Evolutionary conservation across 2,888 invertebrate species (phyloP).

Genomic region (Lymantria dispar): DNA sequence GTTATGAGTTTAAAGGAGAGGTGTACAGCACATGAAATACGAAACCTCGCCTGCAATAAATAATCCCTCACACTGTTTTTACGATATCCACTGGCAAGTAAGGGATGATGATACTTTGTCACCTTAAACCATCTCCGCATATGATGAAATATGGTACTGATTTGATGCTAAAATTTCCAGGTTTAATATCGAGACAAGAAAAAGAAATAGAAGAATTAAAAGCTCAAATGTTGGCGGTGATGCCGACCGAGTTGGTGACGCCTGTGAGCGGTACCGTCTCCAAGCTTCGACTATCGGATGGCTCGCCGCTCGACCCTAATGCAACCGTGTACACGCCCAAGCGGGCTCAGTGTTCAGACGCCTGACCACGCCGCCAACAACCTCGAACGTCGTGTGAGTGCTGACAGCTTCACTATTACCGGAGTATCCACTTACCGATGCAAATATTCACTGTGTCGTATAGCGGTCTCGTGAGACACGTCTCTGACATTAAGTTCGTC

Average conservation of each 20-base stretch:
- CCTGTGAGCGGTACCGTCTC: conserved; percentile 42
- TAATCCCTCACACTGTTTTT: no score
- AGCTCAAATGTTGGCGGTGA: conserved; percentile 96
- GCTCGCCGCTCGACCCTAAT: conserved; percentile 90
- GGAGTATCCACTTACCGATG: not conserved
- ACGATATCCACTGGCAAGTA: no score
- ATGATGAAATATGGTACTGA: no score
- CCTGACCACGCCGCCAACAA: conserved; percentile 25
- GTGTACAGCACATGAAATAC: not conserved
- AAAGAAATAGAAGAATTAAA: conserved; percentile 96
- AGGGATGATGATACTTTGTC: no score
- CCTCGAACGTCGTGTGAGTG: not conserved
- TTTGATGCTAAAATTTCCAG: conserved; percentile 65
- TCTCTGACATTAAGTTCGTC: not conserved
- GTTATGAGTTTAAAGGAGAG: no score
- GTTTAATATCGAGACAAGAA: conserved; percentile 90
- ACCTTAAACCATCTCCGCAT: no score
- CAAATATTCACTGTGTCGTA: not conserved
- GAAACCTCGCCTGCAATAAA: not conserved
- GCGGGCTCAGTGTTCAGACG: conserved; percentile 62
- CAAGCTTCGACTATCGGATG: conserved; percentile 56
- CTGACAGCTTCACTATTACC: no score
- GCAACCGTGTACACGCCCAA: conserved; percentile 96
- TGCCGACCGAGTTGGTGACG: conserved; percentile 86
- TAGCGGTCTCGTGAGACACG: not conserved